A percentile compares a stretch with the other conserved stretches of the same genome.
Evolutionary conservation across 2,113 vertebrate genomes (phyloP).

Genomic region (Fukomys damarensis): DNA sequence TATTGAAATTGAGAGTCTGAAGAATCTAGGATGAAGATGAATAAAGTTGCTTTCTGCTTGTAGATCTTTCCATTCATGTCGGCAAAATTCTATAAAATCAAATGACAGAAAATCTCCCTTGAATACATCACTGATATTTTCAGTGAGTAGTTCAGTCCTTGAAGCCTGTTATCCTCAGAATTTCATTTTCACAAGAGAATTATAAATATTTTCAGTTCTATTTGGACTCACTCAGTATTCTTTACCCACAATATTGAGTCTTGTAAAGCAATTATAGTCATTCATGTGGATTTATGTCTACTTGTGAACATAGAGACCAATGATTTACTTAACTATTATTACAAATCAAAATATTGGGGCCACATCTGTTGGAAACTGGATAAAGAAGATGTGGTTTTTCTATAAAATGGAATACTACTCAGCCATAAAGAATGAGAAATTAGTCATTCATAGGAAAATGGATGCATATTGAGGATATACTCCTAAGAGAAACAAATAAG

Average conservation of each 20-base stretch:
- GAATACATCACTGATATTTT: background rate
- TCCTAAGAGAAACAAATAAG: too few species aligned
- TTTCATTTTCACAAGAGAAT: background rate
- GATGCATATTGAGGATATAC: too few species aligned
- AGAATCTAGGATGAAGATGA: background rate
- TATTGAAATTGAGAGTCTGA: background rate
- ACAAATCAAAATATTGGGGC: background rate
- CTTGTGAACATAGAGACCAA: background rate
- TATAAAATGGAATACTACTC: too few species aligned
- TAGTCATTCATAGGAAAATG: too few species aligned
- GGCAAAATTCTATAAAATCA: background rate
- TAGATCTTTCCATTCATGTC: background rate
- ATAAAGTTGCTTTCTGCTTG: background rate
- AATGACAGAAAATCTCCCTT: background rate
- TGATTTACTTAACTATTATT: background rate
- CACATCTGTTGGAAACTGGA: too few species aligned
- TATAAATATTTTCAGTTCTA: background rate
- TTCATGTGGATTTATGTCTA: background rate
- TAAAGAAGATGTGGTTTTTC: too few species aligned
- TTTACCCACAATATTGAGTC: conserved; percentile 6
- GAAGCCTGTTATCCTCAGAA: background rate
- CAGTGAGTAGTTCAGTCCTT: background rate
- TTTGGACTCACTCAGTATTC: background rate
- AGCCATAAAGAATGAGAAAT: too few species aligned
- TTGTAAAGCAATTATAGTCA: background rate